Base-by-base conservation (phyloP, 1,140 invertebrate species). In the Galendromus occidentalis region DNA sequence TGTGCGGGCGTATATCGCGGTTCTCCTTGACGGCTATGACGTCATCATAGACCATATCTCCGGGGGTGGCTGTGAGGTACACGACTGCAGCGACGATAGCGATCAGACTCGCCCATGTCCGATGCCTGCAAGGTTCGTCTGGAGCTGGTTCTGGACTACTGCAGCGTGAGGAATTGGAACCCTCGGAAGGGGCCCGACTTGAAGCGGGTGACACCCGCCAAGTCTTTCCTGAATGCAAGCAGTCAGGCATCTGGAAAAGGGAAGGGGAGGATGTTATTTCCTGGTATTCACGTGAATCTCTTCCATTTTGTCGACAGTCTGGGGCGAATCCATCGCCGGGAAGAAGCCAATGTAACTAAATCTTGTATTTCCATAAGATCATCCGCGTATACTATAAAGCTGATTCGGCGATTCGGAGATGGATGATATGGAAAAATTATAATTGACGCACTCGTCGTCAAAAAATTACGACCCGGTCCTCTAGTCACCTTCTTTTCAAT, bases 41-140 rank as follows among this genome's bases (percentile, higher is more conserved):
- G 67, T 79, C 78, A 72, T 79, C 78, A 73, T 78, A 79, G 0
- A 78, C 77, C 70, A 79, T 78, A 7, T 74, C 77, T 72, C 76
- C 77, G 7, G 72, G 66, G 17, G 78, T 63, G 7, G 76, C 71
- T 66, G 76, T 76, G 51, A 72, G 71, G 69, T 78, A 79, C 44
- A 66, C 68, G 7, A 70, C 17, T 2, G 39, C 64, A 12, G 65
- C 67, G 12, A 66, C 18, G 18, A 44, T 30, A 17, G 65, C 67
- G 1, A 68, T 14, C 5, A 67, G 7, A 33, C 41, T 59, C 5
- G 66, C 33, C 51, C 51, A 59, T 59, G 51, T 14, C 22, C 51
- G 51, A 59, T 29, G 33, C 20, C 25, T 29, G 51, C 33, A 25
- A 4, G 51, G 51, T 59, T 59, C 51, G 51, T 59, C 51, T 20